Base-by-base conservation (phyloP, 2,797 vertebrate species). In the Lerista edwardsae region DNA sequence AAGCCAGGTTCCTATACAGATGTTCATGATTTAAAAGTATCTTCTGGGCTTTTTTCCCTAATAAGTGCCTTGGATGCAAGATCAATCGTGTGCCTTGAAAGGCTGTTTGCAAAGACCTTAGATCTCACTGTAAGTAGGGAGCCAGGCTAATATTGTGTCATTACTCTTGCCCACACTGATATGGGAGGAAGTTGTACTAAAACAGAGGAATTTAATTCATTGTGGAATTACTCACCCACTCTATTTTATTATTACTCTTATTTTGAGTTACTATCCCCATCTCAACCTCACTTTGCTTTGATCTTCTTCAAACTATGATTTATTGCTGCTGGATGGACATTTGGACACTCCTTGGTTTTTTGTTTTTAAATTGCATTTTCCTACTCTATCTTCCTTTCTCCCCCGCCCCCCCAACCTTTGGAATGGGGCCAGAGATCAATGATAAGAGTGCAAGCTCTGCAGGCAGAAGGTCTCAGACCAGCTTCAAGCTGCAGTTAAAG, bases 51-150 rank as follows among this genome's bases (percentile, higher is more conserved):
- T 92, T 87, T 83, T 51, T 31, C 25, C 29, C 8, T 85, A 84
- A 6, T 84, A 88, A 92, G 83, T 89, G 85, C 91, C 88, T 92
- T 89, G 94, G 86, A 94, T 92, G 92, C 89, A 93, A 94, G 92
- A 95, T 95, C 92, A 94, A 88, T 93, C 82, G 85, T 79, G 84
- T 0, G 9, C 69, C 72, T 77, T 65, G 86, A 92, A 87, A 86
- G 92, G 90, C 85, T 92, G 81, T 88, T 90, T 91, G 85, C 84
- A 79, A 87, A 87, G 67, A 86, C 84, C 86, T 94, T 29, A 86
- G 88, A 91, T 92, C 90, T 93, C 85, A 89, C 84, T 91, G 85
- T 59, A 83, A 81, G 86, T 90, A 93, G 89, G 92, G 91, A 91
- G 77, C 87, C 0, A 0, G 85, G 62, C 88, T 80, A 84, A 80